Evolutionary conservation across 2,113 vertebrate species (phyloP).

Genomic region (Tenrec ecaudatus): DNA sequence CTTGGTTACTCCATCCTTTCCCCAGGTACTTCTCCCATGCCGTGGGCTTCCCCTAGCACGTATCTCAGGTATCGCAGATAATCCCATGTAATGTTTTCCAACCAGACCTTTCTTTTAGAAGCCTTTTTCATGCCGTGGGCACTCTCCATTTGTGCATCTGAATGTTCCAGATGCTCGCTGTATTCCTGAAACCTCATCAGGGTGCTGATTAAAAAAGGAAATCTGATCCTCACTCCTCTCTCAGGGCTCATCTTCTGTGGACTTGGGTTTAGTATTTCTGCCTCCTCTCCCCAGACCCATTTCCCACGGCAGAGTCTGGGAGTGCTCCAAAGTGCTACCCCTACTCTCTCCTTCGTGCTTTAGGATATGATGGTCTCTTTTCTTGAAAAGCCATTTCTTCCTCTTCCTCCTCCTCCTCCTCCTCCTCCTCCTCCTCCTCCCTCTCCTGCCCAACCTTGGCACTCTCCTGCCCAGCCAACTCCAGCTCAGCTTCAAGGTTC

Average conservation of each 20-base stretch:
- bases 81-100: not conserved
- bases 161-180: not conserved
- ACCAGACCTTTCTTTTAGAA: not conserved
- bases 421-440: not conserved
- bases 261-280: not conserved
- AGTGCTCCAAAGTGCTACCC: not conserved
- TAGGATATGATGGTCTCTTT: not conserved
- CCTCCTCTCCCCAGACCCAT: not conserved
- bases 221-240: not conserved
- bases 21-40: not conserved
- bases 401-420: too few relatives aligned
- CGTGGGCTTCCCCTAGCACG: not conserved
- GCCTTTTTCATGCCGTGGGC: not conserved
- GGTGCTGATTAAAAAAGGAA: not conserved
- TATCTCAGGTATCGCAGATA: not conserved
- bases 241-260: not conserved
- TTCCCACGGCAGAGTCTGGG: not conserved
- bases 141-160: not conserved
- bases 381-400: not conserved
- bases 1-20: not conserved
- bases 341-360: not conserved
- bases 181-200: not conserved
- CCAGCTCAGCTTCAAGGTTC: too few relatives aligned
- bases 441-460: not conserved
- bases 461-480: not conserved